Evolutionary conservation across 35 echinoderm and acorn worm genomes (phyloP).

Genomic region (Eucidaris tribuloides): DNA sequence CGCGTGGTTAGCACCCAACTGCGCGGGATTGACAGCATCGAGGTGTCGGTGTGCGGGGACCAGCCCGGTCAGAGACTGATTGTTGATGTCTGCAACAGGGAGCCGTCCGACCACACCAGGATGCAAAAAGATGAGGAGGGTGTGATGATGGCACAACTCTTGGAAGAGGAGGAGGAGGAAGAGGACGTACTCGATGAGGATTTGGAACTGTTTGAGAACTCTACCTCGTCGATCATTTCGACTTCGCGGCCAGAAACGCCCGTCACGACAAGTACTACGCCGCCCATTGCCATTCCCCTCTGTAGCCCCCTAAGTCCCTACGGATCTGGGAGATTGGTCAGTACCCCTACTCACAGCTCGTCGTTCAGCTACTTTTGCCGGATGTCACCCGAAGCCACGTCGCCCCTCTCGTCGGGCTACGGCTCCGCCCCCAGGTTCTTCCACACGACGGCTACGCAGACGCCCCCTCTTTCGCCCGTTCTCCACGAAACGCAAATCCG

Average conservation of each 20-base stretch:
- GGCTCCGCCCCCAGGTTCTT: slow-evolving; percentile 77
- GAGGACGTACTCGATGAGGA: slow-evolving; percentile 57
- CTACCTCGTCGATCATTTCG: not conserved
- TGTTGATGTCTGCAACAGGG: not conserved
- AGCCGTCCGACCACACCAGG: not conserved
- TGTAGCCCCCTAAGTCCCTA: slow-evolving; percentile 32
- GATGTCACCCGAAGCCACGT: slow-evolving; percentile 51
- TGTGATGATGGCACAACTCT: not conserved
- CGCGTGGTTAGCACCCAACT: slow-evolving; percentile 55
- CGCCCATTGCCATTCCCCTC: slow-evolving; percentile 52
- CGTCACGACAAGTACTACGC: slow-evolving; percentile 18
- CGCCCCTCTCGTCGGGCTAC: slow-evolving; percentile 81
- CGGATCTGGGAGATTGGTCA: slow-evolving; percentile 7
- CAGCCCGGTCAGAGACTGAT: not conserved
- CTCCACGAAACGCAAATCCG: not conserved
- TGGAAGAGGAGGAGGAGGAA: slow-evolving; percentile 19
- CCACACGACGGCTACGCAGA: slow-evolving; percentile 51
- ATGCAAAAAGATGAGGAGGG: slow-evolving; percentile 12
- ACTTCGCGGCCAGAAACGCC: slow-evolving; percentile 1
- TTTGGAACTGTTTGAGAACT: slow-evolving; percentile 23
- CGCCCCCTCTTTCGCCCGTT: slow-evolving; percentile 61
- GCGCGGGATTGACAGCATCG: slow-evolving; percentile 15
- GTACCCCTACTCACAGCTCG: slow-evolving; percentile 42
- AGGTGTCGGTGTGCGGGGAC: slow-evolving; percentile 13
- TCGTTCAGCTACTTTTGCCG: slow-evolving; percentile 40